Evolutionary conservation across 2,888 invertebrate genomes (phyloP), one percentile per base, ranked within the genome.

Genomic region (Athrips mouffetella): DNA sequence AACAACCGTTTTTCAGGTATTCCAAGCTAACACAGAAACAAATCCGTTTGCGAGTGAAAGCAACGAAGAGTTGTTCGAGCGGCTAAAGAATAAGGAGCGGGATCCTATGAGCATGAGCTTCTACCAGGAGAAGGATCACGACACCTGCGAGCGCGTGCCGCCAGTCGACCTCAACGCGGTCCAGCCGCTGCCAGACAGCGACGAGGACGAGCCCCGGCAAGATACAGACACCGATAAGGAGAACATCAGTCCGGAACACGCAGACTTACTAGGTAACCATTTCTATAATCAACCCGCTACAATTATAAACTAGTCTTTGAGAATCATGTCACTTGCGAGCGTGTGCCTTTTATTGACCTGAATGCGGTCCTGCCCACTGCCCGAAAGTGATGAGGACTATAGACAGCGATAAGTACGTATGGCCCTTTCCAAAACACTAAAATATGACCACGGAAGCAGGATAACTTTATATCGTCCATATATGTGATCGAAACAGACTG

Each of bases 81-180:
- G 89, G 58, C 75, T 88, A 54, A 89, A 89, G 70, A 89, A 85
- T 58, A 91, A 91, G 65, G 90, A 91, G 65, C 77, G 89, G 50
- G 91, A 91, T 76, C 91, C 91, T 11, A 91, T 91, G 91, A 91
- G 90, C 54, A 91, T 90, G 90, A 91, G 91, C 47, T 91, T 91
- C 69, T 91, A 91, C 63, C 91, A 91, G 63, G 91, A 91, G 62
- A 90, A 91, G 65, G 89, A 89, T 59, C 89, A 89, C 57, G 89
- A 89, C 53, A 86, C 87, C 1, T 84, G 85, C 65, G 88, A 88
- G 60, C 75, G 81, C 30, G 20, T 6, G 21, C 45, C 47, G 75
- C 70, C 59, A 69, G 89, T 91, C 37, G 91, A 91, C 70, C 80
- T 91, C 21, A 91, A 91, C 67, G 89, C 91, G 54, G 91, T 91